Conservation (phyloP, 2,113 vertebrate species). For the Regulus satrapa region DNA sequence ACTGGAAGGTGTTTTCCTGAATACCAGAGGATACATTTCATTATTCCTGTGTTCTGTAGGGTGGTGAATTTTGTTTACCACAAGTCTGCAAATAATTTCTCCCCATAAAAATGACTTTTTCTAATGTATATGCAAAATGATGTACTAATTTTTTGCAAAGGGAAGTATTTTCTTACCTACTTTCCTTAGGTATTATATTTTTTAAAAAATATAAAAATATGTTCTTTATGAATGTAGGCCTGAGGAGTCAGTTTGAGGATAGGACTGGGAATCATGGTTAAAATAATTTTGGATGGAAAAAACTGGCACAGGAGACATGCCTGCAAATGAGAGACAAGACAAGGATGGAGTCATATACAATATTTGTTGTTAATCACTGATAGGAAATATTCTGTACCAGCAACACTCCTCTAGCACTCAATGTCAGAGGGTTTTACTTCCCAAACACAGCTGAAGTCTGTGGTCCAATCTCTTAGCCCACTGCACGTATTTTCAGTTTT, state of each 20-base stretch:
- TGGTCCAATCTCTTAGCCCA: neutral
- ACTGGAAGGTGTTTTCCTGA: neutral
- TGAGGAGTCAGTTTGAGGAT: neutral
- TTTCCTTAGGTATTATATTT: neutral
- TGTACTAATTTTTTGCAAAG: neutral
- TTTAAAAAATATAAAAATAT: neutral
- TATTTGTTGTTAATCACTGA: neutral
- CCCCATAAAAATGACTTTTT: neutral
- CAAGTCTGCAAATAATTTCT: neutral
- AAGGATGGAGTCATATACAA: neutral
- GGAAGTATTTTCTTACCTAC: neutral
- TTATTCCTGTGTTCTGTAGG: neutral
- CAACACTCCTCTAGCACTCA: neutral
- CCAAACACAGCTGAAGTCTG: neutral
- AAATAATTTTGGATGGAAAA: neutral
- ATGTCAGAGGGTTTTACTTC: neutral
- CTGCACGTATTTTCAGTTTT: neutral
- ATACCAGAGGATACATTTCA: neutral
- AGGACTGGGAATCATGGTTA: neutral
- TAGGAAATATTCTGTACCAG: neutral
- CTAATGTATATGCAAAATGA: neutral
- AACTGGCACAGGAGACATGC: neutral
- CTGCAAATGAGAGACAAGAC: neutral
- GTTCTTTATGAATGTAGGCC: neutral
- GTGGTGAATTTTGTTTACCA: neutral